phyloP scores from a whole-genome alignment of 2,888 invertebrate genomes.

The Incurvaria masculella region DNA sequence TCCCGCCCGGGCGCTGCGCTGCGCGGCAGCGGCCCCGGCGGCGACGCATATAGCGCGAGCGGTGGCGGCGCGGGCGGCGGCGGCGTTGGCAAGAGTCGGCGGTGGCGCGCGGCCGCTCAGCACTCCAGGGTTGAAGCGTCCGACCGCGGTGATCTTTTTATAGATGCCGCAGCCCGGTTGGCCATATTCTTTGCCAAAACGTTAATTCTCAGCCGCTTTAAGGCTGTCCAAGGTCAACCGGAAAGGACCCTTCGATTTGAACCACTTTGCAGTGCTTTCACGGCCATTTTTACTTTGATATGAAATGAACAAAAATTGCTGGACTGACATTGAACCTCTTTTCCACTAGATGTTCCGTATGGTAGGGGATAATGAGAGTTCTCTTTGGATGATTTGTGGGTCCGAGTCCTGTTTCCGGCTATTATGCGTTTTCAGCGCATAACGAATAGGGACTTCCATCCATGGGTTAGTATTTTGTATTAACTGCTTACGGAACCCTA shows the following conservation, averaged over 20 bases:
- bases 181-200: not conserved
- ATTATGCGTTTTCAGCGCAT: too few relatives aligned
- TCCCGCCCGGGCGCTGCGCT: slow-evolving; percentile 58
- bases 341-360: too few relatives aligned
- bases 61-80: slow-evolving; percentile 52
- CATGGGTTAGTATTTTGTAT: too few relatives aligned
- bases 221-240: not conserved
- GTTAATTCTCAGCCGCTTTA: not conserved
- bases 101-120: slow-evolving; percentile 43
- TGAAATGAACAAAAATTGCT: too few relatives aligned
- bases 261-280: too few relatives aligned
- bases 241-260: not conserved
- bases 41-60: not conserved
- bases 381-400: too few relatives aligned
- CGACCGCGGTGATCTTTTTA: slow-evolving; percentile 55
- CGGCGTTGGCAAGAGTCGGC: slow-evolving; percentile 71
- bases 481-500: too few relatives aligned
- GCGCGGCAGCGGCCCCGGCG: slow-evolving; percentile 53
- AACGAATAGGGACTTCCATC: too few relatives aligned
- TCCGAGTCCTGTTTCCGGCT: too few relatives aligned
- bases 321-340: too few relatives aligned
- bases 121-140: slow-evolving; percentile 52
- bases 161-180: slow-evolving; percentile 48
- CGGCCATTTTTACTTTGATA: too few relatives aligned
- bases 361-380: too few relatives aligned